phyloP scores from a whole-genome alignment of 2,113 vertebrate genomes.

The Butorides virescens region DNA sequence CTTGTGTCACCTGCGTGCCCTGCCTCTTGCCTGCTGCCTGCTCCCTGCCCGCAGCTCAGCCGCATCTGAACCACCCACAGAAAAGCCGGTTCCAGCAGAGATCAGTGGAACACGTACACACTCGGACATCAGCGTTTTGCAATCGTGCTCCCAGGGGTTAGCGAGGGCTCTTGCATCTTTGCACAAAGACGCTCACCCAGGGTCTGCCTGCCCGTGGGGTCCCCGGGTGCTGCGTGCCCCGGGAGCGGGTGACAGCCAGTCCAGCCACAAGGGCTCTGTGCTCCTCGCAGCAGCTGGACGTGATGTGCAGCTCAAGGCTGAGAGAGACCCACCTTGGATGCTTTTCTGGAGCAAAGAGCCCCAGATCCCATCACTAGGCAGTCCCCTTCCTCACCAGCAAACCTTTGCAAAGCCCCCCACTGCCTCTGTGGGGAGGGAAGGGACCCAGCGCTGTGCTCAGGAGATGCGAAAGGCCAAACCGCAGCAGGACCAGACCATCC shows the following conservation, averaged over 20 bases:
- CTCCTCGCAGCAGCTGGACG: neutral
- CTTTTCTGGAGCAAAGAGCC: neutral
- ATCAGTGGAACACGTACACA: fast-evolving
- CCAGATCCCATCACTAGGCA: neutral
- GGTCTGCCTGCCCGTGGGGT: fast-evolving
- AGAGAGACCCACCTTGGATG: neutral
- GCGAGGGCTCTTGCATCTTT: neutral
- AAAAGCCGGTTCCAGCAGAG: neutral
- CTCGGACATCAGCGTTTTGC: fast-evolving
- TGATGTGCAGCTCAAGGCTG: fast-evolving
- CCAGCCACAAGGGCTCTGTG: fast-evolving
- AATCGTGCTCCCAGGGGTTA: neutral
- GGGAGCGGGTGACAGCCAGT: neutral
- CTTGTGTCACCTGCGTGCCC: fast-evolving
- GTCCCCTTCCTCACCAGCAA: fast-evolving
- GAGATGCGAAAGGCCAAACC: neutral
- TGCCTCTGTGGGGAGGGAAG: fast-evolving
- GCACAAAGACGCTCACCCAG: neutral
- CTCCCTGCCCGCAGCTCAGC: neutral
- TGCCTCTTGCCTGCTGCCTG: neutral
- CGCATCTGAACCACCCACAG: neutral
- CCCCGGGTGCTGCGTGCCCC: fast-evolving
- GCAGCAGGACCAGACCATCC: fast-evolving
- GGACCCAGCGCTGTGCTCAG: fast-evolving
- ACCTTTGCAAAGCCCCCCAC: neutral